phyloP scores from a whole-genome alignment of 2,888 invertebrate species.

The Clanis bilineata region DNA sequence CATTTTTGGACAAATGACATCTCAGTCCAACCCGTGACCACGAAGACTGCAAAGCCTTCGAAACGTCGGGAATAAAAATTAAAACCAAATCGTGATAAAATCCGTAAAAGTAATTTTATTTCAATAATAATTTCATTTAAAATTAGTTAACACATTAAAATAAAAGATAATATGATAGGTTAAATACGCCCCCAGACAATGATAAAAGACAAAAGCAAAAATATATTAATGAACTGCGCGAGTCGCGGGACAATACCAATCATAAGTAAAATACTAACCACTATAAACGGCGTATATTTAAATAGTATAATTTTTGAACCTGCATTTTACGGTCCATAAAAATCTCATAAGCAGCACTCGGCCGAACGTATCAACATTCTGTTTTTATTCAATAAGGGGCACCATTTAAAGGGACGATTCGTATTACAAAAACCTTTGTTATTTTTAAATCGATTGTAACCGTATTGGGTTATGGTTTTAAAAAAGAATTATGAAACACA shows the following conservation, averaged over 20 bases:
- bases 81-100: no score
- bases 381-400: constrained; percentile 66
- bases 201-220: background rate
- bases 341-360: constrained; percentile 57
- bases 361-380: constrained; percentile 53
- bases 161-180: background rate
- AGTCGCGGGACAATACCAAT: background rate
- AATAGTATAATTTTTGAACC: constrained; percentile 51
- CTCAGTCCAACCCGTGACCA: no score
- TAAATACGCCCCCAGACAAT: background rate
- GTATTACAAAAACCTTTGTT: constrained; percentile 62
- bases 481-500: background rate
- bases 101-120: no score
- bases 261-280: constrained; percentile 28
- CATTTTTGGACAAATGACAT: no score
- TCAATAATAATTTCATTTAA: no score
- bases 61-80: no score
- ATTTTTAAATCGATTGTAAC: constrained; percentile 64
- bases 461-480: constrained; percentile 15
- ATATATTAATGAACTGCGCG: background rate
- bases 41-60: no score
- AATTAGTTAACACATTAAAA: no score
- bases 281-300: constrained; percentile 32
- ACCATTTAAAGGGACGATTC: constrained; percentile 54
- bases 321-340: constrained; percentile 67